Evolutionary conservation across 2,797 vertebrate genomes (phyloP).

Genomic region (Nannoperca obscura): DNA sequence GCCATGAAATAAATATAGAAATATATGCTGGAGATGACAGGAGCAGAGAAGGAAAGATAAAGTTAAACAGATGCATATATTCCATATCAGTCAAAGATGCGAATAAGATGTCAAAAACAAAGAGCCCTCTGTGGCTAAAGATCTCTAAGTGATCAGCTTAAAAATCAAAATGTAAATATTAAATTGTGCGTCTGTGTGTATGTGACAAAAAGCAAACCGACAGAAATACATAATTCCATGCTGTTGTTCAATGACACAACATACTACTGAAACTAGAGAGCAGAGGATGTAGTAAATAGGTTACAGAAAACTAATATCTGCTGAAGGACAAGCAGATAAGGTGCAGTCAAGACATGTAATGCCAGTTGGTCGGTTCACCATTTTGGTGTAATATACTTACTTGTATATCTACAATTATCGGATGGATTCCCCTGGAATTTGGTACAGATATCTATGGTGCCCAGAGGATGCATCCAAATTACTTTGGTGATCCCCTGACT

Average conservation of each 20-base stretch:
- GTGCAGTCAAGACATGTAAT: not conserved
- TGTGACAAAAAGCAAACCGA: not conserved
- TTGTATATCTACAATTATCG: not conserved
- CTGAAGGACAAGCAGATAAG: constrained; percentile 15
- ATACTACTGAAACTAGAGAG: not conserved
- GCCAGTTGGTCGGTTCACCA: not conserved
- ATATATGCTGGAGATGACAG: constrained; percentile 36
- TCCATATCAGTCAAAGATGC: constrained; percentile 21
- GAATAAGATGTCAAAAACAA: constrained; percentile 11
- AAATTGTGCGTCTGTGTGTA: not conserved
- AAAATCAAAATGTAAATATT: constrained; percentile 13
- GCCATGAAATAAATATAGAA: constrained; percentile 54
- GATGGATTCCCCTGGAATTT: not conserved
- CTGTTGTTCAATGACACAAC: constrained; percentile 28
- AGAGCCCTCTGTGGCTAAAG: not conserved
- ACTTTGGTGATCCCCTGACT: not conserved
- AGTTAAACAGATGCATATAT: constrained; percentile 38
- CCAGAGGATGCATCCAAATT: not conserved
- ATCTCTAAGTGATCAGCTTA: constrained; percentile 30
- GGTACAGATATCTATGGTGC: not conserved
- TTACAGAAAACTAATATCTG: constrained; percentile 7
- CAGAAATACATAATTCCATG: not conserved
- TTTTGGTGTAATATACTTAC: not conserved
- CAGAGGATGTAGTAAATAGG: not conserved
- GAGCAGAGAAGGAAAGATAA: constrained; percentile 22